These are phyloP conservation scores for Acridotheres tristis DNA, from an alignment of 2,797 vertebrate genomes.

Conservation along the genomic window DNA sequence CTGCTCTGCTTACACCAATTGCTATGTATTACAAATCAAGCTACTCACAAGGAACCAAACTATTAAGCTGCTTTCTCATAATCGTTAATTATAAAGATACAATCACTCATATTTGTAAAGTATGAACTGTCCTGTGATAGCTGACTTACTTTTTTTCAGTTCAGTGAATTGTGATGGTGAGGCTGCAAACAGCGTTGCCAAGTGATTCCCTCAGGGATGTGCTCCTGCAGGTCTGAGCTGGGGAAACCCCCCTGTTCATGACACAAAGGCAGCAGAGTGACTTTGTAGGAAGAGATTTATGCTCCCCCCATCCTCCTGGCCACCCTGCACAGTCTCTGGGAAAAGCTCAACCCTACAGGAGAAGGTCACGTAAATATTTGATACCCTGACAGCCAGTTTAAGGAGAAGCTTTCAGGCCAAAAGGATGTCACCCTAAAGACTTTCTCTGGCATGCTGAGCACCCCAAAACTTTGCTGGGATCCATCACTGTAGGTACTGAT, in stretches of 20 bases:
- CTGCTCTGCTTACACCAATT: not conserved
- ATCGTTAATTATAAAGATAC: slow-evolving; percentile 60
- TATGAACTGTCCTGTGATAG: slow-evolving; percentile 11
- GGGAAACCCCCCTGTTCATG: not conserved
- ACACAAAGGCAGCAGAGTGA: not conserved
- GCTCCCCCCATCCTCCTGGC: not conserved
- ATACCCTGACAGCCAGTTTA: not conserved
- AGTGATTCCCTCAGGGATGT: not conserved
- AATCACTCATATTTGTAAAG: slow-evolving; percentile 45
- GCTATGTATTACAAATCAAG: slow-evolving; percentile 37
- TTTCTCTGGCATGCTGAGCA: not conserved
- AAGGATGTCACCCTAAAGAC: not conserved
- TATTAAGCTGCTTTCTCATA: slow-evolving; percentile 40
- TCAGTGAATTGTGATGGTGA: slow-evolving; percentile 26
- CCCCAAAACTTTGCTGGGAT: not conserved
- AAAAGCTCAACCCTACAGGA: not conserved
- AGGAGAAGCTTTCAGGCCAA: not conserved
- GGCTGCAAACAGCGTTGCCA: not conserved
- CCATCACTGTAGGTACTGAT: not conserved
- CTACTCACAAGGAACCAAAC: slow-evolving; percentile 24
- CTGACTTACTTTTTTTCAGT: slow-evolving; percentile 32
- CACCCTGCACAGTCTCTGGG: not conserved
- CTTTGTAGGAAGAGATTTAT: fast-evolving
- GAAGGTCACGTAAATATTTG: not conserved
- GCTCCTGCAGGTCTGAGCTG: not conserved